Percentiles rank a stretch among this genome's conserved stretches.
These are phyloP conservation scores for Drosophila santomea DNA, from an alignment of 1,140 invertebrate species.

Conservation along the genomic window DNA sequence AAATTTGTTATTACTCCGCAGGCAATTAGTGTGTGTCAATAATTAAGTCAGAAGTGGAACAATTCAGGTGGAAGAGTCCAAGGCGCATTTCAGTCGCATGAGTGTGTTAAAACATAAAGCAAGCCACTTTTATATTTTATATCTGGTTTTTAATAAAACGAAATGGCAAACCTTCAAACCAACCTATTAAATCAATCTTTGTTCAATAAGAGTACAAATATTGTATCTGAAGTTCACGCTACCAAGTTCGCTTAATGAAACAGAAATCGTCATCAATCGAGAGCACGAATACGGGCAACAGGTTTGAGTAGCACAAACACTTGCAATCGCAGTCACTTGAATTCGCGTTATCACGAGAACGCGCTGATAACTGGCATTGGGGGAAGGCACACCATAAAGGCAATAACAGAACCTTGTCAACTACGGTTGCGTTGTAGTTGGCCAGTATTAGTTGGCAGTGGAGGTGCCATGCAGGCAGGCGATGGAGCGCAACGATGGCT, in stretches of 20 bases:
- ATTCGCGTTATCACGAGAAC: constrained; percentile 18
- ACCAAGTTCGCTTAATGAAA: constrained; percentile 27
- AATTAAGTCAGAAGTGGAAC: constrained; percentile 31
- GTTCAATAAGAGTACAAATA: constrained; percentile 15
- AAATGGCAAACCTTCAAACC: no score
- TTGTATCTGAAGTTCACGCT: constrained; percentile 10
- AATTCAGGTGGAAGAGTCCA: constrained; percentile 20
- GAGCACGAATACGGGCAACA: constrained; percentile 8
- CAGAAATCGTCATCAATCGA: background rate
- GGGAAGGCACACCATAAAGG: background rate
- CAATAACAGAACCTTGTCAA: constrained; percentile 20
- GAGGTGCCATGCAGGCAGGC: constrained; percentile 6
- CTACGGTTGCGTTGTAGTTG: constrained; percentile 16
- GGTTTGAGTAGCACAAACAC: constrained; percentile 14
- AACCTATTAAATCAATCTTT: constrained; percentile 1
- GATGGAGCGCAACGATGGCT: constrained; percentile 43
- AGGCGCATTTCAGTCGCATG: constrained; percentile 9
- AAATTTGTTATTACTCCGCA: constrained; percentile 39
- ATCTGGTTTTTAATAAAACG: background rate
- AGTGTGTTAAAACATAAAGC: background rate
- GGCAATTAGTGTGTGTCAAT: constrained; percentile 31
- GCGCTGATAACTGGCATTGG: constrained; percentile 42
- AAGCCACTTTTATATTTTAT: no score
- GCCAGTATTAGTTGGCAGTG: constrained; percentile 5
- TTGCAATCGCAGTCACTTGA: constrained; percentile 6